Conservation (phyloP, 1,140 invertebrate species). For the Microplitis mediator region DNA sequence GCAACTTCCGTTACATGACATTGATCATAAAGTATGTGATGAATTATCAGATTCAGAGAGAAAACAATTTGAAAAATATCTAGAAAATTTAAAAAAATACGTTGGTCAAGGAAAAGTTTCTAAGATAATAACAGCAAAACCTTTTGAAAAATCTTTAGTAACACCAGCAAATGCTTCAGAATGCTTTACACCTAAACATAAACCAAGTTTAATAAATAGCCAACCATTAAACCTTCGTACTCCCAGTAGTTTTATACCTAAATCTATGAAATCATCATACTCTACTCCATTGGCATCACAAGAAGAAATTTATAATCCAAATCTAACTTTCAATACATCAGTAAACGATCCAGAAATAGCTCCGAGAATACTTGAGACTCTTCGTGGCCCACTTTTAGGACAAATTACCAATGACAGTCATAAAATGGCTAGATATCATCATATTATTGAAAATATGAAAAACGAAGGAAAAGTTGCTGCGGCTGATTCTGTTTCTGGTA, state of each 20-base stretch:
- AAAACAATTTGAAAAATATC: slow-evolving; percentile 62
- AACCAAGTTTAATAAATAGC: slow-evolving; percentile 26
- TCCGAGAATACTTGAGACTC: slow-evolving; percentile 14
- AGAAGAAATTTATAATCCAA: slow-evolving; percentile 7
- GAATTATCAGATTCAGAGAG: slow-evolving; percentile 69
- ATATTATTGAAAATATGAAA: slow-evolving; percentile 30
- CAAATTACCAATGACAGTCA: slow-evolving; percentile 29
- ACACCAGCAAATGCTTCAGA: slow-evolving; percentile 52
- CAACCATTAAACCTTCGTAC: slow-evolving; percentile 48
- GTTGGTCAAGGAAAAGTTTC: slow-evolving; percentile 63
- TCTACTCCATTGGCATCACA: background rate
- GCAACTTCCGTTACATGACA: slow-evolving; percentile 81
- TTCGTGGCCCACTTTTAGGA: slow-evolving; percentile 12
- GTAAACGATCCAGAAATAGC: background rate
- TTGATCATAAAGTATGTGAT: slow-evolving; percentile 69
- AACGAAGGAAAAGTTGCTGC: slow-evolving; percentile 29
- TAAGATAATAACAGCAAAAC: slow-evolving; percentile 52
- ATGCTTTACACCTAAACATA: slow-evolving; percentile 43
- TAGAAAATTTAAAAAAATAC: slow-evolving; percentile 64
- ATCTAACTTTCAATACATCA: background rate
- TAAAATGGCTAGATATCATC: slow-evolving; percentile 38
- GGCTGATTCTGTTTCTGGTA: slow-evolving; percentile 7
- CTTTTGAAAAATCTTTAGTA: slow-evolving; percentile 46
- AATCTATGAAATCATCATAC: slow-evolving; percentile 25
- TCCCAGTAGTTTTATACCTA: slow-evolving; percentile 56